These are phyloP conservation scores for Euzetes globulus DNA, from an alignment of 2,888 invertebrate species.

Conservation along the genomic window DNA sequence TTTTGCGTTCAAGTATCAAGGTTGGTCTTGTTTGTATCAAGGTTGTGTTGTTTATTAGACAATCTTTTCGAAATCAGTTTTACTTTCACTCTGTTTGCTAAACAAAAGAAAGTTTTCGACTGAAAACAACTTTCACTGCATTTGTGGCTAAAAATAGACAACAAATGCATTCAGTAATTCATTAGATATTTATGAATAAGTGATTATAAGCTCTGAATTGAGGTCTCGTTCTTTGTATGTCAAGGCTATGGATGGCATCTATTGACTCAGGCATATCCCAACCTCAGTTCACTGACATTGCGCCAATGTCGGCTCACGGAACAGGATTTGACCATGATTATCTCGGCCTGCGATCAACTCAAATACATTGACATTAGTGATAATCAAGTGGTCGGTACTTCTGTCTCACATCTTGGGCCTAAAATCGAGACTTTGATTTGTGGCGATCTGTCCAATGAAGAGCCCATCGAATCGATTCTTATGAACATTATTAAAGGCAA, in stretches of 20 bases:
- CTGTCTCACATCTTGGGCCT: slow-evolving; percentile 6
- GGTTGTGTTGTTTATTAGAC: too few species aligned
- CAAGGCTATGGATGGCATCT: slow-evolving; percentile 34
- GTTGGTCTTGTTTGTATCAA: too few species aligned
- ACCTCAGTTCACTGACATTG: slow-evolving; percentile 30
- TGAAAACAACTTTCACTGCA: not conserved
- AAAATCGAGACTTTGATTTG: slow-evolving; percentile 25
- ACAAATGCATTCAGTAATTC: too few species aligned
- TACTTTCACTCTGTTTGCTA: not conserved
- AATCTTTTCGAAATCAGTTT: too few species aligned
- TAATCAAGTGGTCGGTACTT: not conserved
- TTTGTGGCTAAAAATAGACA: too few species aligned
- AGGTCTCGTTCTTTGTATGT: not conserved
- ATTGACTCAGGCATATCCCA: slow-evolving; percentile 23
- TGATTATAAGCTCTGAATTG: too few species aligned
- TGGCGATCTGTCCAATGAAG: slow-evolving; percentile 31
- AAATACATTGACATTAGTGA: slow-evolving; percentile 29
- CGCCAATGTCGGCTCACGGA: slow-evolving; percentile 28
- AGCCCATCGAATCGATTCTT: slow-evolving; percentile 26
- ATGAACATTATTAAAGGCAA: slow-evolving; percentile 12
- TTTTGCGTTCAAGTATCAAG: too few species aligned
- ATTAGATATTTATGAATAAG: too few species aligned
- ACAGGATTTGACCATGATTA: slow-evolving; percentile 22
- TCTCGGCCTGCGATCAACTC: slow-evolving; percentile 7
- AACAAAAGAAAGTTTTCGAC: not conserved